Percentiles rank a stretch among this genome's conserved stretches.
Evolutionary conservation across 2,888 invertebrate species (phyloP).

Genomic region (Saturnia japonica): DNA sequence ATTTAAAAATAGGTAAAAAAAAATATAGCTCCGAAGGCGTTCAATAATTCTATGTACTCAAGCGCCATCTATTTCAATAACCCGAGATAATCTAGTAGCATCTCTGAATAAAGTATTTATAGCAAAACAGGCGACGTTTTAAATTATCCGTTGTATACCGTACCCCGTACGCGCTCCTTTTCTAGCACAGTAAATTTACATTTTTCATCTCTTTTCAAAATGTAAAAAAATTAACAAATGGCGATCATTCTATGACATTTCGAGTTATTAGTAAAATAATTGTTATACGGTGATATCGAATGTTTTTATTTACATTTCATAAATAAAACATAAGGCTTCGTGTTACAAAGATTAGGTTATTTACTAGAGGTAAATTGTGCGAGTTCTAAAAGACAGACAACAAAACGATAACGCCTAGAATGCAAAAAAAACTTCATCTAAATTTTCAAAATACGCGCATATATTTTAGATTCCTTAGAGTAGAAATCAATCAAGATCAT

Average conservation of each 20-base stretch:
- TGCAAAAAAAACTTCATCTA: conserved; percentile 27
- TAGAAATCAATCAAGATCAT: not conserved
- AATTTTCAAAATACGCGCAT: conserved; percentile 1
- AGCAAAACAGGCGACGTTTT: conserved; percentile 30
- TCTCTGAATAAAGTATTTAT: conserved; percentile 11
- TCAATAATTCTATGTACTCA: conserved; percentile 75
- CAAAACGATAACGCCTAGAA: conserved; percentile 29
- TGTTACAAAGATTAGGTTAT: conserved; percentile 23
- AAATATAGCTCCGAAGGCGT: conserved; percentile 55
- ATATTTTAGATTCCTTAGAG: not conserved
- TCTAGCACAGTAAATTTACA: conserved; percentile 25
- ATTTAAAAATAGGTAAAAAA: conserved; percentile 62
- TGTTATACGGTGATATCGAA: conserved; percentile 47
- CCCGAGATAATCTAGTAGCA: conserved; percentile 12
- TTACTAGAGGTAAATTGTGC: conserved; percentile 16
- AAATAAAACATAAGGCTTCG: conserved; percentile 56
- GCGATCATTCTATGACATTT: conserved; percentile 71
- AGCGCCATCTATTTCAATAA: conserved; percentile 61
- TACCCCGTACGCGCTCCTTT: conserved; percentile 40
- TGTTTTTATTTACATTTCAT: conserved; percentile 49
- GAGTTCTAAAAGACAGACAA: conserved; percentile 20
- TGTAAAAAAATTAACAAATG: conserved; percentile 58
- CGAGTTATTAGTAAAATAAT: conserved; percentile 52
- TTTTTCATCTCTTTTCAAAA: conserved; percentile 20
- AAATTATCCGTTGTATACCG: conserved; percentile 44